These are phyloP conservation scores for Eulemur albifrons DNA, from an alignment of 2,797 vertebrate genomes.

Conservation along the genomic window DNA sequence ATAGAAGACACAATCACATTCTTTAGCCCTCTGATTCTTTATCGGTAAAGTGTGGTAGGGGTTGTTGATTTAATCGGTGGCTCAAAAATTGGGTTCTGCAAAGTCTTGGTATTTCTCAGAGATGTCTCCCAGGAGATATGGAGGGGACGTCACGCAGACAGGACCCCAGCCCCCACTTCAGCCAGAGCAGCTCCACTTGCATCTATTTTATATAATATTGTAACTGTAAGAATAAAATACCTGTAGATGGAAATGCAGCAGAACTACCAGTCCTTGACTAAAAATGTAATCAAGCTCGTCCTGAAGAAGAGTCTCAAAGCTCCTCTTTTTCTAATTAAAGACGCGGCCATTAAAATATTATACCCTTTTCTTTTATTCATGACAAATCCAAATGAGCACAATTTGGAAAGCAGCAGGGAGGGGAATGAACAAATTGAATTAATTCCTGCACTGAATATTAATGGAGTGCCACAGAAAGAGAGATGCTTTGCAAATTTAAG, in stretches of 20 bases:
- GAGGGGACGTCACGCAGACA: neutral
- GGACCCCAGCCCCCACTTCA: neutral
- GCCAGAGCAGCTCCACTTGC: neutral
- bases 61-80: neutral
- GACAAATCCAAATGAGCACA: conserved; percentile 48
- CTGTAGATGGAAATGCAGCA: neutral
- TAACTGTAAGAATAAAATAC: conserved; percentile 5
- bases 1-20: neutral
- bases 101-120: neutral
- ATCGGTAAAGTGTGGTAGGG: neutral
- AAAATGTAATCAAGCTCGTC: conserved; percentile 38
- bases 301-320: conserved; percentile 18
- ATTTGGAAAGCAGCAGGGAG: conserved; percentile 52
- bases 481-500: conserved; percentile 25
- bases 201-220: neutral
- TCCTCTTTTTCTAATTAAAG: conserved; percentile 54
- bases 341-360: conserved; percentile 35
- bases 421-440: conserved; percentile 59
- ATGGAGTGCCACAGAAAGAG: neutral
- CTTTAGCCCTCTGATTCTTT: neutral
- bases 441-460: conserved; percentile 47
- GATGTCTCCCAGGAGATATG: neutral
- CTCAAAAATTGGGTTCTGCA: neutral
- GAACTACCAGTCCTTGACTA: neutral
- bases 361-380: conserved; percentile 57